Evolutionary conservation across 2,797 vertebrate species (phyloP).

Genomic region (Aplochiton taeniatus): DNA sequence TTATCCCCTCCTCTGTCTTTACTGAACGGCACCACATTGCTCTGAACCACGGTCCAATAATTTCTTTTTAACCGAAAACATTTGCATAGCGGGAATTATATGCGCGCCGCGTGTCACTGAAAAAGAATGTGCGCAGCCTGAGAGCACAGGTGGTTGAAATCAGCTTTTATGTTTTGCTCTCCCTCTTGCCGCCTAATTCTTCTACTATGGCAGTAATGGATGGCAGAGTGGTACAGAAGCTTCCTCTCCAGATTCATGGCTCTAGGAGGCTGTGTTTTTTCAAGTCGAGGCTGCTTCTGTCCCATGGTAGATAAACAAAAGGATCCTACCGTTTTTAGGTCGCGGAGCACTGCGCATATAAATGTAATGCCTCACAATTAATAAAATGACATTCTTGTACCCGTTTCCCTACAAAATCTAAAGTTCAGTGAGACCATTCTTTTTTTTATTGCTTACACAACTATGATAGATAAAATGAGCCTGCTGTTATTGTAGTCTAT

Average conservation of each 20-base stretch:
- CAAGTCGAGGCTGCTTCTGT: neutral
- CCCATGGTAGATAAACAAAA: no score
- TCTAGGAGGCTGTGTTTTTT: neutral
- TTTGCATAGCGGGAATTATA: slow-evolving; percentile 63
- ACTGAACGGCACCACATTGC: slow-evolving; percentile 54
- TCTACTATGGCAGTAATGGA: slow-evolving; percentile 41
- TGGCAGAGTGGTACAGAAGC: slow-evolving; percentile 19
- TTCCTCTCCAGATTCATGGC: slow-evolving; percentile 15
- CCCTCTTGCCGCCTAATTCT: slow-evolving; percentile 3
- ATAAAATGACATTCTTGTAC: no score
- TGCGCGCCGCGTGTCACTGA: slow-evolving; percentile 25
- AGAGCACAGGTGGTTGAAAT: slow-evolving; percentile 62
- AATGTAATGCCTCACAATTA: no score
- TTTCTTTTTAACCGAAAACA: slow-evolving; percentile 64
- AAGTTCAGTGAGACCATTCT: no score
- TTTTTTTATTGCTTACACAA: no score
- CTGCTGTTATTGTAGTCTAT: no score
- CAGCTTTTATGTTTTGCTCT: slow-evolving; percentile 32
- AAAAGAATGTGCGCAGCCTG: slow-evolving; percentile 33
- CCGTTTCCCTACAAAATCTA: no score
- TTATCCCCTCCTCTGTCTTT: slow-evolving; percentile 31
- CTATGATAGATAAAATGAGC: no score
- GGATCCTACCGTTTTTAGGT: no score
- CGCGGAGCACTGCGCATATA: no score
- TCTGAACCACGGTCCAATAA: slow-evolving; percentile 61